Evolutionary conservation across 2,888 invertebrate species (phyloP).

Genomic region (Drosophila cognata): DNA sequence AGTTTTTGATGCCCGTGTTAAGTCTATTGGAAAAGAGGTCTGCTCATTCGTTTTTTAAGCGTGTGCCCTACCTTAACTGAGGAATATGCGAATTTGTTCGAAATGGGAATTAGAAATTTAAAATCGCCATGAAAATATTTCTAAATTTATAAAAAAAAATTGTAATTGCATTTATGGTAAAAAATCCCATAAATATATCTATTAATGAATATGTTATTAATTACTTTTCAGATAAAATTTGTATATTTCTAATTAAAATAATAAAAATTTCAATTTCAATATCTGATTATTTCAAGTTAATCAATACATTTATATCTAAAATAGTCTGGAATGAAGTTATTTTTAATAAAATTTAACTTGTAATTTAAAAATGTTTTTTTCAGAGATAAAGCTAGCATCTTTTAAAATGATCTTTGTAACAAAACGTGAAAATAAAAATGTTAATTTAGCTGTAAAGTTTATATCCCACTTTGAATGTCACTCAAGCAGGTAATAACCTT

Average conservation of each 20-base stretch:
- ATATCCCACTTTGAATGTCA: neutral
- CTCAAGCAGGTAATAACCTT: neutral
- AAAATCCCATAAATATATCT: neutral
- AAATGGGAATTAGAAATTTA: neutral
- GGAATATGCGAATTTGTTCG: constrained; percentile 15
- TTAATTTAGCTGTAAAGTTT: neutral
- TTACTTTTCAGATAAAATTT: neutral
- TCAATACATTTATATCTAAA: neutral
- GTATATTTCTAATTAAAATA: neutral
- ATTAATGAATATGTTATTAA: neutral
- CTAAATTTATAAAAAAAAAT: neutral
- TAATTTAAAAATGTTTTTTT: neutral
- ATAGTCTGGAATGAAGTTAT: neutral
- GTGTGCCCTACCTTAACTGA: constrained; percentile 33
- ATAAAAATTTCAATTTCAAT: neutral
- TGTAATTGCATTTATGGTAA: neutral
- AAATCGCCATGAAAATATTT: neutral
- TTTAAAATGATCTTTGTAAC: neutral
- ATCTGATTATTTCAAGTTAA: neutral
- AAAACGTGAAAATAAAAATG: neutral
- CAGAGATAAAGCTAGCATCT: neutral
- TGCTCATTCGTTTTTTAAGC: constrained; percentile 34
- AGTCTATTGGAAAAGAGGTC: constrained; percentile 74
- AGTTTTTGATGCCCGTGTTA: constrained; percentile 72
- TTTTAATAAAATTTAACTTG: neutral